A percentile compares a stretch with the other conserved stretches of the same genome.
These are phyloP conservation scores for Molanna angustata DNA, from an alignment of 2,888 invertebrate genomes.

Conservation along the genomic window DNA sequence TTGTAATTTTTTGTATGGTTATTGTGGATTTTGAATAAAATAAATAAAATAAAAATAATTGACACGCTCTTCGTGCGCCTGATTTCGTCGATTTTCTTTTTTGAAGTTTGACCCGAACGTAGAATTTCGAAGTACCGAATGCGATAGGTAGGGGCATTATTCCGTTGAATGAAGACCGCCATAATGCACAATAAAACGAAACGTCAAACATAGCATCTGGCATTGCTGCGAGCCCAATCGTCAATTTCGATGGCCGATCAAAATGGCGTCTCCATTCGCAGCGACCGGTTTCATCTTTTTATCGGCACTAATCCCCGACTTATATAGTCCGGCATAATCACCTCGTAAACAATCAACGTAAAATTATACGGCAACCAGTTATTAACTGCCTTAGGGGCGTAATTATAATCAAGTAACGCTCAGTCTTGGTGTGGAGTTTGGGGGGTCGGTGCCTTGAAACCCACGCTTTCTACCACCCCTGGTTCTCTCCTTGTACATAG, in stretches of 20 bases:
- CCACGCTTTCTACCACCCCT: not conserved
- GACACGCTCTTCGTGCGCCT: too few relatives aligned
- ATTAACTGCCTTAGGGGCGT: conserved; percentile 30
- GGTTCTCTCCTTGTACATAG: too few relatives aligned
- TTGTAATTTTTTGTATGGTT: too few relatives aligned
- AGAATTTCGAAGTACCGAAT: too few relatives aligned
- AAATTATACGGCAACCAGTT: conserved; percentile 33
- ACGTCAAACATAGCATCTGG: conserved; percentile 13
- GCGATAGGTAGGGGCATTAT: not conserved
- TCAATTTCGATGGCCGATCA: conserved; percentile 24
- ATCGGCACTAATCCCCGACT: conserved; percentile 25
- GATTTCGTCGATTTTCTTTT: too few relatives aligned
- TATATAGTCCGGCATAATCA: conserved; percentile 31
- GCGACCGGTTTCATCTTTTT: conserved; percentile 21
- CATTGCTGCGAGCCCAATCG: conserved; percentile 17
- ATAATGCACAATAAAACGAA: not conserved
- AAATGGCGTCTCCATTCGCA: conserved; percentile 8
- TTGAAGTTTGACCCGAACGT: too few relatives aligned
- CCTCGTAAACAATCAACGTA: conserved; percentile 34
- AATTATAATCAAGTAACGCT: conserved; percentile 33
- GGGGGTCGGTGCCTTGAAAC: not conserved
- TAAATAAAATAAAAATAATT: too few relatives aligned
- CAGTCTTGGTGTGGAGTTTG: not conserved
- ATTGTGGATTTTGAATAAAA: too few relatives aligned
- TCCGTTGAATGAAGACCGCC: too few relatives aligned